Evolutionary conservation across 2,797 vertebrate genomes (phyloP).

Genomic region (Anguilla anguilla): DNA sequence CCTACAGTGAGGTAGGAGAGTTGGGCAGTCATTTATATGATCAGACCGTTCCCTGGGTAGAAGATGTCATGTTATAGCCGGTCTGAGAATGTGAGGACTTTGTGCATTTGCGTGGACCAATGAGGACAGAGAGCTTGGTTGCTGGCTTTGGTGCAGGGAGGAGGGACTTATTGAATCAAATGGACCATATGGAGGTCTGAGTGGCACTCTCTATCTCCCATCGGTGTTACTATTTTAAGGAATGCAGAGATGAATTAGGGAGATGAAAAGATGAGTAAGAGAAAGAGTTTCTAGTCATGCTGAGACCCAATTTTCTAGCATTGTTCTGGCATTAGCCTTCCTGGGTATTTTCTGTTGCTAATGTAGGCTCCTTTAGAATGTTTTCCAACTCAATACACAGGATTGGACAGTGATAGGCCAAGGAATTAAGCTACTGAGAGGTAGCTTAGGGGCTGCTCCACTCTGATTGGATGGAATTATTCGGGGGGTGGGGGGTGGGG

Average conservation of each 20-base stretch:
- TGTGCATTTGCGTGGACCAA: not conserved
- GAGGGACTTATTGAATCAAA: conserved; percentile 58
- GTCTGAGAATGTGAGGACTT: not conserved
- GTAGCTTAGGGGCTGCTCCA: conserved; percentile 44
- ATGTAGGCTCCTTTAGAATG: conserved; percentile 69
- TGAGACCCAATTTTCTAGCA: not conserved
- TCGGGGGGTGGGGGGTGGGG: conserved; percentile 47
- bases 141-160: conserved; percentile 26
- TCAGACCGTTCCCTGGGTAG: not conserved
- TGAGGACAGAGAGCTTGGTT: not conserved
- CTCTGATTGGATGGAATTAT: conserved; percentile 56
- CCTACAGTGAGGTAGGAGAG: too few species aligned
- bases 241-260: not conserved
- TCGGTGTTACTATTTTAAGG: not conserved
- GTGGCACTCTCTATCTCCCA: not conserved
- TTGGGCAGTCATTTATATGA: too few species aligned
- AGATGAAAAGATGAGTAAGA: not conserved
- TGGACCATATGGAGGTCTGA: conserved; percentile 49
- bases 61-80: not conserved
- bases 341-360: conserved; percentile 47
- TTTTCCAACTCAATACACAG: conserved; percentile 63
- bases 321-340: not conserved
- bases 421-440: conserved; percentile 78
- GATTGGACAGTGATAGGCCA: conserved; percentile 70
- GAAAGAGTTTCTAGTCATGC: not conserved